These are phyloP conservation scores for Volucella inanis DNA, from an alignment of 2,888 invertebrate species.

Conservation along the genomic window DNA sequence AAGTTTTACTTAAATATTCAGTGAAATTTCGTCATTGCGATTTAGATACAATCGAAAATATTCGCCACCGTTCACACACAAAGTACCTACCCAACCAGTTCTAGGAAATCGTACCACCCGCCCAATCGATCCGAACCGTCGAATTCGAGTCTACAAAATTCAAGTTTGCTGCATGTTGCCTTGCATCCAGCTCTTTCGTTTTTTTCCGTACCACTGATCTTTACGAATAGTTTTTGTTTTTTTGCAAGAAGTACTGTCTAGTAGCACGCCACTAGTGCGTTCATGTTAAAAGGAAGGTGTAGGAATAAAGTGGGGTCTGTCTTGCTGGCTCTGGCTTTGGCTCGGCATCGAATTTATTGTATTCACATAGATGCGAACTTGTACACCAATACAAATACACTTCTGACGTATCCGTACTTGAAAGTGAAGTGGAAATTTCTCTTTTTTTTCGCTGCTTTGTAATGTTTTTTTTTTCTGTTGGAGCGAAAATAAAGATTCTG, in stretches of 20 bases:
- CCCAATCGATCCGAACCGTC: neutral
- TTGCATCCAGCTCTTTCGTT: slow-evolving; percentile 72
- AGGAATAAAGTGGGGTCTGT: neutral
- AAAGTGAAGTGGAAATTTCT: slow-evolving; percentile 67
- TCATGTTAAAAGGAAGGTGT: neutral
- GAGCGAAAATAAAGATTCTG: slow-evolving; percentile 4
- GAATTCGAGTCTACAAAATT: neutral
- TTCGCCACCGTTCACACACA: slow-evolving; percentile 23
- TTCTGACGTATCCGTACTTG: slow-evolving; percentile 24
- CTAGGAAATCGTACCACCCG: slow-evolving; percentile 10
- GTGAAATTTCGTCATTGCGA: slow-evolving; percentile 32
- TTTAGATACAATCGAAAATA: slow-evolving; percentile 34
- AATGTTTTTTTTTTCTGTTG: slow-evolving; percentile 8
- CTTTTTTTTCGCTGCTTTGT: slow-evolving; percentile 34
- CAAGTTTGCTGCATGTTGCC: slow-evolving; percentile 45
- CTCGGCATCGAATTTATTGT: slow-evolving; percentile 1
- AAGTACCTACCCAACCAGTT: slow-evolving; percentile 47
- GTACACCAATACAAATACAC: slow-evolving; percentile 1
- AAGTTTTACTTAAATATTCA: neutral
- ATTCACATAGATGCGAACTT: slow-evolving; percentile 3
- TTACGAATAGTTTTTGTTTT: slow-evolving; percentile 12
- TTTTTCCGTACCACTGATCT: slow-evolving; percentile 6
- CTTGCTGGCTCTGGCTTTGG: neutral
- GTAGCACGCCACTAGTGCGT: slow-evolving; percentile 33
- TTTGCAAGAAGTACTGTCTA: slow-evolving; percentile 41